Percentiles rank a stretch among this genome's conserved stretches.
phyloP scores from a whole-genome alignment of 1,140 invertebrate species.

The Melipona quadrifasciata region DNA sequence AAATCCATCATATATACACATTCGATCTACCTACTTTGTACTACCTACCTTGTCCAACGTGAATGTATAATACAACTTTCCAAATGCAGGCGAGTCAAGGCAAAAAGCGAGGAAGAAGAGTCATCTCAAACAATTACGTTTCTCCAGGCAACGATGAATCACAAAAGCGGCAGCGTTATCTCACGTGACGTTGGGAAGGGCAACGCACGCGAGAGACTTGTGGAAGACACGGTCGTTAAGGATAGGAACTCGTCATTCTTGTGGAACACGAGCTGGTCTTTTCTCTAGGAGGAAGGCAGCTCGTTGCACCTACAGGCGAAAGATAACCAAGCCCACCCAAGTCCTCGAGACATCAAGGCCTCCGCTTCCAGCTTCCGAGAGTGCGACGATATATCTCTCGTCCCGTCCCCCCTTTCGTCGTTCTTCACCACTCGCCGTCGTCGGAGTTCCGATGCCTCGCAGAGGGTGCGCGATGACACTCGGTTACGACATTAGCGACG shows the following conservation, averaged over 20 bases:
- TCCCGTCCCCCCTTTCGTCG: conserved; percentile 52
- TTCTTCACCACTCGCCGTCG: conserved; percentile 42
- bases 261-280: conserved; percentile 52
- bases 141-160: background rate
- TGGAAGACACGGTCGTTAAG: conserved; percentile 54
- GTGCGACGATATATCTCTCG: conserved; percentile 66
- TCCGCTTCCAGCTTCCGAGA: conserved; percentile 46
- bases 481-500: conserved; percentile 76
- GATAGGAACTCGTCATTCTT: conserved; percentile 63
- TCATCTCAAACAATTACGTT: conserved; percentile 7
- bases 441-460: conserved; percentile 60
- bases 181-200: background rate
- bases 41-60: too few relatives aligned
- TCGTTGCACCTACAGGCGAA: conserved; percentile 65
- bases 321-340: conserved; percentile 59
- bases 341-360: conserved; percentile 56
- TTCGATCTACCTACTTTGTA: too few relatives aligned
- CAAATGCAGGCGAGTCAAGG: background rate
- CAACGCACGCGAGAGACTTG: conserved; percentile 1
- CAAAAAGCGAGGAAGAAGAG: background rate
- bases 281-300: conserved; percentile 45
- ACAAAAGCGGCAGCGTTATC: conserved; percentile 38
- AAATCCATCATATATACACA: too few relatives aligned
- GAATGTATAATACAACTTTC: background rate
- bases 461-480: conserved; percentile 73